A percentile compares a stretch with the other conserved stretches of the same genome.
Evolutionary conservation across 2,888 invertebrate genomes (phyloP).

Genomic region (Xanthia icteritia): DNA sequence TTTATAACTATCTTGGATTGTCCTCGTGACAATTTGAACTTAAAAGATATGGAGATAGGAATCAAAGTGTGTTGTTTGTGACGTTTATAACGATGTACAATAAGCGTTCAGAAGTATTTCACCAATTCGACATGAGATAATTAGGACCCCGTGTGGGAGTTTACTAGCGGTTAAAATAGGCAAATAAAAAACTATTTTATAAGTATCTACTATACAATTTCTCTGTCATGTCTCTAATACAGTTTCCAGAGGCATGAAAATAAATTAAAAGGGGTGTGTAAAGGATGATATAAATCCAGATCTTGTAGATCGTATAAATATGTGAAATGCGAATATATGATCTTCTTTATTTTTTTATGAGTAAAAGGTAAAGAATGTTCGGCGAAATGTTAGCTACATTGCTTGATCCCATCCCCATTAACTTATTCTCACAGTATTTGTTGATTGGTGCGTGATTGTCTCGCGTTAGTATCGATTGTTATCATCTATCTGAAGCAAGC

Average conservation of each 20-base stretch:
- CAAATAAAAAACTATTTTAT: slow-evolving; percentile 40
- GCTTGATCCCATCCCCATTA: slow-evolving; percentile 46
- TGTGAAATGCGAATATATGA: background rate
- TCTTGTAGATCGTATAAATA: background rate
- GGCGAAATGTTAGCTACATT: background rate
- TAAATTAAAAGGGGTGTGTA: background rate
- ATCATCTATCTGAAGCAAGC: slow-evolving; percentile 54
- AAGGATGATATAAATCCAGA: background rate
- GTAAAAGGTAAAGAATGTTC: slow-evolving; percentile 12
- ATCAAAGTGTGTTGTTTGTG: slow-evolving; percentile 20
- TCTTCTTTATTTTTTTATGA: background rate
- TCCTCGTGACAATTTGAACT: slow-evolving; percentile 29
- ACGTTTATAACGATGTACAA: slow-evolving; percentile 55
- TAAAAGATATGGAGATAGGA: slow-evolving; percentile 9
- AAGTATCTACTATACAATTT: slow-evolving; percentile 19
- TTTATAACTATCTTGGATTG: slow-evolving; percentile 27
- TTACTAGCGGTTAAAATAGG: slow-evolving; percentile 40
- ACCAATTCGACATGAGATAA: slow-evolving; percentile 62
- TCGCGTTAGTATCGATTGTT: slow-evolving; percentile 74
- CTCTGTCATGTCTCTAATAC: slow-evolving; percentile 3
- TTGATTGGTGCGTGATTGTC: slow-evolving; percentile 74
- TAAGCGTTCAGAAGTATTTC: slow-evolving; percentile 52
- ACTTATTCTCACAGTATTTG: slow-evolving; percentile 79
- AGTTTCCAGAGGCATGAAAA: background rate
- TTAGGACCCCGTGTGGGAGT: slow-evolving; percentile 58